Conservation (phyloP, 2,888 invertebrate species). For the Eilema depressum region DNA sequence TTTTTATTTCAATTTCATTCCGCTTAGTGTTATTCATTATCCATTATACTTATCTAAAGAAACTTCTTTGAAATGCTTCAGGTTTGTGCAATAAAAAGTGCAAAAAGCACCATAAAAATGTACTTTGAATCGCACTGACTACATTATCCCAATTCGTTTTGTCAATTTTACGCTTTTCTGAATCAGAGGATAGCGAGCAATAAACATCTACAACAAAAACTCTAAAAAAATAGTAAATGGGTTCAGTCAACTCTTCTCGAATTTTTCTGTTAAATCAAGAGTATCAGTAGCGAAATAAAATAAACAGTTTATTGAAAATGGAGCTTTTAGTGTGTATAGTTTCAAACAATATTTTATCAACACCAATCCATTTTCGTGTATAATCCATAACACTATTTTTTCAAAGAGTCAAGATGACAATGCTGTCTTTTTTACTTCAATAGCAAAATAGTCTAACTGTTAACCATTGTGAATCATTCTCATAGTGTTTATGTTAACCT, state of each 20-base stretch:
- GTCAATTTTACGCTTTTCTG: conserved; percentile 67
- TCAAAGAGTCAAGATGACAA: not conserved
- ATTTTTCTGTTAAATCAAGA: conserved; percentile 16
- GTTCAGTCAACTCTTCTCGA: conserved; percentile 63
- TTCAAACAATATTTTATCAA: not conserved
- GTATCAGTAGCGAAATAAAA: conserved; percentile 10
- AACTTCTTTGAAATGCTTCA: conserved; percentile 19
- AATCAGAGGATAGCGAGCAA: conserved; percentile 57
- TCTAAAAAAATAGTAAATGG: conserved; percentile 48
- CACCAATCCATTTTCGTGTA: not conserved
- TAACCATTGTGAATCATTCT: not conserved
- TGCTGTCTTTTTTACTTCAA: not conserved
- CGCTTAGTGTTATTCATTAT: not conserved
- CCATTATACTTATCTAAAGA: conserved; percentile 2
- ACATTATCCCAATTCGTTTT: conserved; percentile 64
- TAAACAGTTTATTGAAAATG: conserved; percentile 6
- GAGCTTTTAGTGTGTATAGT: not conserved
- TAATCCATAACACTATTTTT: not conserved
- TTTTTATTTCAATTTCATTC: conserved; percentile 3
- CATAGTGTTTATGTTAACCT: not conserved
- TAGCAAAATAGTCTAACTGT: not conserved
- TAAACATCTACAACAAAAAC: conserved; percentile 58
- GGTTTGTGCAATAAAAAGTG: conserved; percentile 24
- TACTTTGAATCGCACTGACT: conserved; percentile 48
- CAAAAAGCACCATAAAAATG: conserved; percentile 35